Evolutionary conservation across 2,888 invertebrate species (phyloP), one percentile per base, ranked within the genome.

Genomic region (Chaetogeoica ovagalla): DNA sequence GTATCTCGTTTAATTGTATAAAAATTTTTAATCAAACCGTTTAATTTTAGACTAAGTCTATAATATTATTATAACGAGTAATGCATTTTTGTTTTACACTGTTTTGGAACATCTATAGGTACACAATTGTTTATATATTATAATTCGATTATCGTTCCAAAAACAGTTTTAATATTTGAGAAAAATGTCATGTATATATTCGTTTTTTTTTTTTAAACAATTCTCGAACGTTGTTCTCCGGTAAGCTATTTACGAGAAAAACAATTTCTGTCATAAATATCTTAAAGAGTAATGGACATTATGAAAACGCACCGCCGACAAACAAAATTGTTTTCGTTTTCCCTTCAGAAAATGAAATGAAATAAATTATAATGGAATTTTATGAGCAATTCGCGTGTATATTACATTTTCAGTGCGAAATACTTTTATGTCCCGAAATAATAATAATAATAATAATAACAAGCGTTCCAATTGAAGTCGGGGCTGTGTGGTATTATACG

Each of bases 401-500:
- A 73, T 59, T 59, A 76, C 59, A 70, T 69, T 77, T 77, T 11
- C 69, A 52, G 69, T 70, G 77, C 52, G 60, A 77, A 62, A 77
- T 70, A 69, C 60, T 77, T 77, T 77, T 77, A 77, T 37, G 62
- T 70, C 19, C 15, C 30, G 52, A 21, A 59, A 69, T 69, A 70
- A 74, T 65, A 69, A 77, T 69, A 69, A 43, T 43, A 43, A 43
- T 43, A 21, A 23, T 59, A 59, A 69, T 69, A 70, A 74, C 55
- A 69, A 77, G 60, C 60, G 17, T 21, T 62, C 21, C 62, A 52
- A 62, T 69, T 62, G 77, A 52, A 69, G 39, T 19, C 13, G 23
- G 37, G n/a, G 37, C n/a, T 21, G n/a, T 37, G 30, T 4, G 4
- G 30, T 30, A 30, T 30, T 30, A 30, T 52, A 69, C 43, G 30